Conservation (phyloP, 2,797 vertebrate genomes). For the Loriculus beryllinus region DNA sequence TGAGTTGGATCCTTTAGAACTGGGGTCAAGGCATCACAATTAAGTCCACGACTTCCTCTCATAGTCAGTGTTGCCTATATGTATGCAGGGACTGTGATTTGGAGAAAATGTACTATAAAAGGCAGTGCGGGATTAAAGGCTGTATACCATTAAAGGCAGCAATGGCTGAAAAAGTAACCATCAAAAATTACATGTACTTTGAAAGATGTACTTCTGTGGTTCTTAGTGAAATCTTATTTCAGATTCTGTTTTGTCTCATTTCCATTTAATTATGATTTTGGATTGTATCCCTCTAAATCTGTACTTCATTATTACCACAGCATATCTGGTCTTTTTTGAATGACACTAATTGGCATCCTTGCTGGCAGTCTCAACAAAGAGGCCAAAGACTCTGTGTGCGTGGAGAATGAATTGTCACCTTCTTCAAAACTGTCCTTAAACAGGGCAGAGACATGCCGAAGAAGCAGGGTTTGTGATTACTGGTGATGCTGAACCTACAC, state of each 20-base stretch:
- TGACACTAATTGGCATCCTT: slow-evolving; percentile 62
- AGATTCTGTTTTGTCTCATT: slow-evolving; percentile 58
- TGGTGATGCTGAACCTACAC: neutral
- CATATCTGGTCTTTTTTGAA: slow-evolving; percentile 58
- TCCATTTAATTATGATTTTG: slow-evolving; percentile 71
- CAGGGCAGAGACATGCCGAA: neutral
- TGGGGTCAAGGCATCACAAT: neutral
- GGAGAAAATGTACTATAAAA: neutral
- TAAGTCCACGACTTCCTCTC: neutral
- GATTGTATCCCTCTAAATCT: slow-evolving; percentile 63
- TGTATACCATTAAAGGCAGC: neutral
- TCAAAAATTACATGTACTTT: slow-evolving; percentile 8
- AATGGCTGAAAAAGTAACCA: slow-evolving; percentile 1
- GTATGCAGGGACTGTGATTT: neutral
- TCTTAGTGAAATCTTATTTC: slow-evolving; percentile 57
- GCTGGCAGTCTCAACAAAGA: slow-evolving; percentile 62
- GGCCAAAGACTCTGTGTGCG: slow-evolving; percentile 33
- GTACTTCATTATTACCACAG: slow-evolving; percentile 59
- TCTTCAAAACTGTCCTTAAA: neutral
- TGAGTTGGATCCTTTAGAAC: neutral
- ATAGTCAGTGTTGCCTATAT: neutral
- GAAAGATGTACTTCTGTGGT: slow-evolving; percentile 3
- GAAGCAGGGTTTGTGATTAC: neutral
- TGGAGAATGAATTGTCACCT: slow-evolving; percentile 27
- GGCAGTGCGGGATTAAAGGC: neutral